Evolutionary conservation across 2,113 vertebrate species (phyloP).

Genomic region (Tragelaphus imberbis): DNA sequence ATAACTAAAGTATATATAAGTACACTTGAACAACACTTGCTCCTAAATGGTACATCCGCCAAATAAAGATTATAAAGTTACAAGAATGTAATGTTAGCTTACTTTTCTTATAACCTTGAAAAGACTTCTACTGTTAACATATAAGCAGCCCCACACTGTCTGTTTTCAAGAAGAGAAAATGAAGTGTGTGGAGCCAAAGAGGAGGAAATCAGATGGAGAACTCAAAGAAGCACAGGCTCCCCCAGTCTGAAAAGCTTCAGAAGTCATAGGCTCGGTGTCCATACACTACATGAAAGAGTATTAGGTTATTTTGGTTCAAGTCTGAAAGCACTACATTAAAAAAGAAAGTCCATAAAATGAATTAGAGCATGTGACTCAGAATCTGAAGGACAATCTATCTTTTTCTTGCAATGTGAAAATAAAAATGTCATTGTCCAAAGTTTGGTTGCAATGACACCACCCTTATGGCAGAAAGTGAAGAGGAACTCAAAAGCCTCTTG

Average conservation of each 20-base stretch:
- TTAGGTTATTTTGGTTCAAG: not conserved
- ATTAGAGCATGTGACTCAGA: conserved; percentile 14
- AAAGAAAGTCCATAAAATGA: not conserved
- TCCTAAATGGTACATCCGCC: not conserved
- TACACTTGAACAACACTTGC: not conserved
- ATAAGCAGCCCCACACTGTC: not conserved
- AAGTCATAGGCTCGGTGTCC: not conserved
- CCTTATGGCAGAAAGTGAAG: too few relatives aligned
- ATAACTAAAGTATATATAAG: not conserved
- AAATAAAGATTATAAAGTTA: conserved; percentile 24
- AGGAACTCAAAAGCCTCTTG: too few relatives aligned
- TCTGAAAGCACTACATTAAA: not conserved
- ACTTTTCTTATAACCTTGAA: not conserved
- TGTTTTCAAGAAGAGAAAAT: not conserved
- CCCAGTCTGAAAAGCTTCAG: not conserved
- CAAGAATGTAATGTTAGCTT: not conserved
- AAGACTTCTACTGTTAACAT: not conserved
- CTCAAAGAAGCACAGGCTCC: not conserved
- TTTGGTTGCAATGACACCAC: not conserved
- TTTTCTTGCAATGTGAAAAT: not conserved
- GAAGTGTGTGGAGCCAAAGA: not conserved
- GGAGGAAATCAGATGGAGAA: not conserved
- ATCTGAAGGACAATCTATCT: not conserved
- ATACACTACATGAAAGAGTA: not conserved
- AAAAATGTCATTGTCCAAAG: not conserved